A percentile compares a stretch with the other conserved stretches of the same genome.
These are phyloP conservation scores for Zalophus californianus DNA, from an alignment of 2,797 vertebrate species.

Conservation along the genomic window DNA sequence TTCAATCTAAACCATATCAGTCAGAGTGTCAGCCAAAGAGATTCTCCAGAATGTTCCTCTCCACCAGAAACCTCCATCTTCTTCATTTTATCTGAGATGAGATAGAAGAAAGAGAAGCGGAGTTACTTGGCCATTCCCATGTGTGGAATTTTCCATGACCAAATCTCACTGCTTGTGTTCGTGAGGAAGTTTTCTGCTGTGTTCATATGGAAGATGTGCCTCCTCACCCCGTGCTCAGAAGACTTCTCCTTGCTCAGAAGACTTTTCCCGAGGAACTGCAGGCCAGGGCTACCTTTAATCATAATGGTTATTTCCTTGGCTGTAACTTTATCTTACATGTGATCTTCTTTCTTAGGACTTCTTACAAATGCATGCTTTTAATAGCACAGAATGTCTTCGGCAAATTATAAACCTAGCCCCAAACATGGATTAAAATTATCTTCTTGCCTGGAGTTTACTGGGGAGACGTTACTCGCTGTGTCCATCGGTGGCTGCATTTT, in stretches of 20 bases:
- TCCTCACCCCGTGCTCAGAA: neutral
- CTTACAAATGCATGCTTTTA: slow-evolving; percentile 42
- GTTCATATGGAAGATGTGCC: neutral
- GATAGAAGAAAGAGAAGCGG: neutral
- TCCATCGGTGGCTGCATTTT: neutral
- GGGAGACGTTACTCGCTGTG: neutral
- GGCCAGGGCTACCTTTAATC: neutral
- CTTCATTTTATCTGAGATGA: neutral
- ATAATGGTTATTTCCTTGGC: neutral
- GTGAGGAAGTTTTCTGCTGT: slow-evolving; percentile 27
- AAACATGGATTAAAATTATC: neutral
- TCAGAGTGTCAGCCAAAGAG: neutral
- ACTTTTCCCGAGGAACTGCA: neutral
- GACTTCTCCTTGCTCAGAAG: neutral
- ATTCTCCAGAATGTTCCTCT: neutral
- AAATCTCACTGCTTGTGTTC: neutral
- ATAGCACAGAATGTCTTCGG: slow-evolving; percentile 16
- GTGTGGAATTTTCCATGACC: slow-evolving; percentile 31
- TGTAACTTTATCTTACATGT: neutral
- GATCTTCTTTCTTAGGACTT: slow-evolving; percentile 33
- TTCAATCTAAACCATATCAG: neutral
- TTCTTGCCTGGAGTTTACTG: slow-evolving; percentile 17
- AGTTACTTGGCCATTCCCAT: neutral
- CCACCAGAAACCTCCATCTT: neutral
- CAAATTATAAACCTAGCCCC: slow-evolving; percentile 1